phyloP scores from a whole-genome alignment of 2,888 invertebrate species.

The Diaperis boleti region DNA sequence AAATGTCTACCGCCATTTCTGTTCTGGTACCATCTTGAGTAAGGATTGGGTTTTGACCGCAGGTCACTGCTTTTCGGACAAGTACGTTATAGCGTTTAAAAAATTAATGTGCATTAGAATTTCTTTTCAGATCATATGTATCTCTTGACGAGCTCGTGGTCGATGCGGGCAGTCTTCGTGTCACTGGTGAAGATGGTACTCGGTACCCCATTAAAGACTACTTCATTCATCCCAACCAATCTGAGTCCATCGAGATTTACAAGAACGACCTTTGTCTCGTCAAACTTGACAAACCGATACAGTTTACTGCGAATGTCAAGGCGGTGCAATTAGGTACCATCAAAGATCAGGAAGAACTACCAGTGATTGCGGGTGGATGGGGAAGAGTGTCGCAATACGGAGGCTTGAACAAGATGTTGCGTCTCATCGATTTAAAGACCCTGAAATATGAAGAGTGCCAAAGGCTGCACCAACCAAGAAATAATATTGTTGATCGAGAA shows the following conservation, averaged over 20 bases:
- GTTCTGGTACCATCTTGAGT: conserved; percentile 6
- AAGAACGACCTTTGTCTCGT: conserved; percentile 8
- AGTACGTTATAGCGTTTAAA: not conserved
- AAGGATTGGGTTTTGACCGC: conserved; percentile 13
- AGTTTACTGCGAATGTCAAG: not conserved
- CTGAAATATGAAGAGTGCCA: conserved; percentile 5
- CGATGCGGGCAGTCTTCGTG: not conserved
- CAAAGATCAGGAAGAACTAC: not conserved
- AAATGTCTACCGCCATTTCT: not conserved
- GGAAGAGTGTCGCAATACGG: not conserved
- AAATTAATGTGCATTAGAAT: not conserved
- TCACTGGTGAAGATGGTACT: not conserved
- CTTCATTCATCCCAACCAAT: conserved; percentile 1
- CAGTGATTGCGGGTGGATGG: conserved; percentile 9
- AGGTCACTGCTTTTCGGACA: conserved; percentile 5
- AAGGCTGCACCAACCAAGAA: not conserved
- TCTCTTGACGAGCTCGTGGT: not conserved
- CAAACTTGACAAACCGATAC: not conserved
- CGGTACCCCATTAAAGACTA: not conserved
- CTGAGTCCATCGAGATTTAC: not conserved
- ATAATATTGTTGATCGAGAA: conserved; percentile 6
- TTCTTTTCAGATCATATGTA: not conserved
- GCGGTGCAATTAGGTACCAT: conserved; percentile 2
- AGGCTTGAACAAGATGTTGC: not conserved
- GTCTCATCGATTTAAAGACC: not conserved